Percentiles rank a stretch among this genome's conserved stretches.
Evolutionary conservation across 2,888 invertebrate species (phyloP).

Genomic region (Lycaena phlaeas): DNA sequence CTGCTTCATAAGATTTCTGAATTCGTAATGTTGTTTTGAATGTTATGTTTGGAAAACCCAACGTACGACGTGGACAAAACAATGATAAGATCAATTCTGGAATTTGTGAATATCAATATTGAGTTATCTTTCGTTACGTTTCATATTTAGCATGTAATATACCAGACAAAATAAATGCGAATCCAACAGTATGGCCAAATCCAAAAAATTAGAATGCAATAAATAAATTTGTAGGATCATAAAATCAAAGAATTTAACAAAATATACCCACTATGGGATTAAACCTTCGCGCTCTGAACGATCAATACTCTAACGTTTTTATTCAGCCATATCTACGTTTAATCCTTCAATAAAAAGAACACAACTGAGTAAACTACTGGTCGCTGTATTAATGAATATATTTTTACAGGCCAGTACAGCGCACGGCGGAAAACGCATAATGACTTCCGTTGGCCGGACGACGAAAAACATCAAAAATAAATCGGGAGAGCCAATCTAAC

Average conservation of each 20-base stretch:
- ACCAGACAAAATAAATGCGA: no score
- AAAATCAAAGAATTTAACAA: no score
- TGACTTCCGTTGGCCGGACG: constrained; percentile 58
- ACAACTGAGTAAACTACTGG: constrained; percentile 33
- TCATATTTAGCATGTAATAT: no score
- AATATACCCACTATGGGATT: not conserved
- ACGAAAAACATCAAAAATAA: constrained; percentile 58
- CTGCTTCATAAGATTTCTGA: not conserved
- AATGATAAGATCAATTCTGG: no score
- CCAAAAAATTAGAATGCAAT: no score
- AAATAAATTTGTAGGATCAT: no score
- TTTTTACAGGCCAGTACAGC: constrained; percentile 57
- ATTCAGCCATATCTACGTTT: not conserved
- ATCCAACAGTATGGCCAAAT: no score
- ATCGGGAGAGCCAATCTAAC: constrained; percentile 28
- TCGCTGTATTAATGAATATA: constrained; percentile 63
- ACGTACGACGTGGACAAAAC: no score
- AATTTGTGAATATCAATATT: no score
- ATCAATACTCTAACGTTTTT: not conserved
- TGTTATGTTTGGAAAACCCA: no score
- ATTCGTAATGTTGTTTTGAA: no score
- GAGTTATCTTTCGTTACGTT: no score
- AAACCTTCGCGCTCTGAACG: not conserved
- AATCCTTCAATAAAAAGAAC: constrained; percentile 27
- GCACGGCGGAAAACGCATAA: constrained; percentile 65